Percentiles rank a stretch among this genome's conserved stretches.
These are phyloP conservation scores for Drosophila vallismaia DNA, from an alignment of 2,888 invertebrate genomes.

Conservation along the genomic window DNA sequence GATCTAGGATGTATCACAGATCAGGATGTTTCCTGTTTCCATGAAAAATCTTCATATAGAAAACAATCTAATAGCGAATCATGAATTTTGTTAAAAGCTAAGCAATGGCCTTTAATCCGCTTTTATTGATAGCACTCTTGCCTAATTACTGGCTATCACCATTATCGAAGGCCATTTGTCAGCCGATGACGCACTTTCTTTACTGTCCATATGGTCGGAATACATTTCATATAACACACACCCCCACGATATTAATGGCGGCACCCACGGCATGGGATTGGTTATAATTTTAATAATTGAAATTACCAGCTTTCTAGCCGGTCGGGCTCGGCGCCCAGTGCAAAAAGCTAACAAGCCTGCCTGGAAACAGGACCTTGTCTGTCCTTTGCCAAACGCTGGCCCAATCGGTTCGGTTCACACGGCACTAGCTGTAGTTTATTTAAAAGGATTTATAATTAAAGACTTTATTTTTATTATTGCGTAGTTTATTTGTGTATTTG, in stretches of 20 bases:
- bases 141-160: constrained; percentile 10
- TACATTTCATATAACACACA: constrained; percentile 36
- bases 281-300: constrained; percentile 65
- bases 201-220: constrained; percentile 37
- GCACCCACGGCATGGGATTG: constrained; percentile 13
- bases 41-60: too few species aligned
- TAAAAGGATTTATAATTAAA: neutral
- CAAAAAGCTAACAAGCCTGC: constrained; percentile 12
- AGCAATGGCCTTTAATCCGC: neutral
- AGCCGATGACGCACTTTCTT: constrained; percentile 56
- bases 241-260: neutral
- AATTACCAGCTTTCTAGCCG: constrained; percentile 23
- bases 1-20: too few species aligned
- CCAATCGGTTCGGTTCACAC: constrained; percentile 2
- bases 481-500: too few species aligned
- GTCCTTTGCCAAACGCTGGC: neutral
- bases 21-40: too few species aligned
- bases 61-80: too few species aligned
- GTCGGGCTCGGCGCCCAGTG: neutral
- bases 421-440: neutral
- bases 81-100: neutral
- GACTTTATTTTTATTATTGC: too few species aligned
- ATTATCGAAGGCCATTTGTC: constrained; percentile 5
- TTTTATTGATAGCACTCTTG: constrained; percentile 5
- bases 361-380: neutral